phyloP scores from a whole-genome alignment of 2,888 invertebrate species.

The Steinernema hermaphroditum region DNA sequence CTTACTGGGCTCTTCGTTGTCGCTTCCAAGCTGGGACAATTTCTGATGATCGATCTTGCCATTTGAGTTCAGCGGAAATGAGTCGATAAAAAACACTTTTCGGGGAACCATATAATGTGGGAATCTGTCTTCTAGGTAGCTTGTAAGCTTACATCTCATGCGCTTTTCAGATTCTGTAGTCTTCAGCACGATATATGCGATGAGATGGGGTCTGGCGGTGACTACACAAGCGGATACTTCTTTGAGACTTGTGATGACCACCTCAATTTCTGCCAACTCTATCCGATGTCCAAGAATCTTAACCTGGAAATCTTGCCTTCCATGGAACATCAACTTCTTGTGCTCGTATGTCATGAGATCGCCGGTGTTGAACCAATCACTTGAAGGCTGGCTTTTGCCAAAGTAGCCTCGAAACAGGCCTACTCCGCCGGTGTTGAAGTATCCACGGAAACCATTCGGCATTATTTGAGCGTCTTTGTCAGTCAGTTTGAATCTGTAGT shows the following conservation, averaged over 20 bases:
- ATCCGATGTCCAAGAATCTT: slow-evolving; percentile 56
- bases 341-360: slow-evolving; percentile 35
- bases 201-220: background rate
- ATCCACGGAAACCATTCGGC: slow-evolving; percentile 35
- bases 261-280: slow-evolving; percentile 35
- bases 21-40: background rate
- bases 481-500: slow-evolving; percentile 34
- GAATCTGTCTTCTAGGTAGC: slow-evolving; percentile 22
- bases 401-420: slow-evolving; percentile 32
- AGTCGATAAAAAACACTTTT: slow-evolving; percentile 36
- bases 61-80: slow-evolving; percentile 51
- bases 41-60: slow-evolving; percentile 50
- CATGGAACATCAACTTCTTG: slow-evolving; percentile 41
- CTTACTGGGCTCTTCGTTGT: background rate
- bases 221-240: slow-evolving; percentile 26
- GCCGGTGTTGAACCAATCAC: slow-evolving; percentile 36
- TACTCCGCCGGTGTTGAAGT: slow-evolving; percentile 33
- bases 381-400: background rate
- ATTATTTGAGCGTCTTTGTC: slow-evolving; percentile 37
- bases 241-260: background rate
- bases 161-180: background rate
- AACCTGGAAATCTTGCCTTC: slow-evolving; percentile 51
- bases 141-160: slow-evolving; percentile 25
- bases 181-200: slow-evolving; percentile 11
- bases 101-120: slow-evolving; percentile 46